Percentiles rank a stretch among this genome's conserved stretches.
Evolutionary conservation across 2,888 invertebrate genomes (phyloP).

Genomic region (Craniophora ligustri): DNA sequence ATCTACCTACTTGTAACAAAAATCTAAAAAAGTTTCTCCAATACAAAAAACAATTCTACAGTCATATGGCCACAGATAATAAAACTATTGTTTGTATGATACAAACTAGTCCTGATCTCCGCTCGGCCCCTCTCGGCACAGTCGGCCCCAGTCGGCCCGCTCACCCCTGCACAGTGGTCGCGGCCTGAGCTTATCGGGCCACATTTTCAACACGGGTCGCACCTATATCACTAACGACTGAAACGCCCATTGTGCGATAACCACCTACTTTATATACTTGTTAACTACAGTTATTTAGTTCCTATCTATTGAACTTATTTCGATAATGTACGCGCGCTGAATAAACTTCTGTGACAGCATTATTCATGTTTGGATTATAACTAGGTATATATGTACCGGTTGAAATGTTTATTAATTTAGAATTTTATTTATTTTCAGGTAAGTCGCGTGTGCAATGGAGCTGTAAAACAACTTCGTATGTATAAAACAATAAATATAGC

Average conservation of each 20-base stretch:
- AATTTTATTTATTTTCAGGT: conserved; percentile 29
- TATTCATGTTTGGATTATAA: conserved; percentile 5
- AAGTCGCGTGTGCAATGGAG: background rate
- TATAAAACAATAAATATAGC: too few species aligned
- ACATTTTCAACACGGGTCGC: conserved; percentile 72
- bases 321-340: conserved; percentile 41
- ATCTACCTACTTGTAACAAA: too few species aligned
- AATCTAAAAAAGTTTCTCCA: too few species aligned
- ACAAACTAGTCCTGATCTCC: conserved; percentile 4
- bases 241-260: conserved; percentile 64
- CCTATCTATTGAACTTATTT: conserved; percentile 47
- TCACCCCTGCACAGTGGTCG: conserved; percentile 26
- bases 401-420: conserved; percentile 11
- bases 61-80: background rate
- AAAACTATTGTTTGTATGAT: background rate
- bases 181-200: conserved; percentile 64
- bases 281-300: conserved; percentile 58
- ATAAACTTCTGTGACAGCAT: conserved; percentile 24
- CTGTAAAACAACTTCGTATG: background rate
- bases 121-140: conserved; percentile 17
- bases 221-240: conserved; percentile 78
- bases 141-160: too few species aligned
- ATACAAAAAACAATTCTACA: too few species aligned
- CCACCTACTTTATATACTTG: conserved; percentile 61
- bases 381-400: too few species aligned